Base-by-base conservation (phyloP, 2,888 invertebrate species). In the Rhingia campestris region DNA sequence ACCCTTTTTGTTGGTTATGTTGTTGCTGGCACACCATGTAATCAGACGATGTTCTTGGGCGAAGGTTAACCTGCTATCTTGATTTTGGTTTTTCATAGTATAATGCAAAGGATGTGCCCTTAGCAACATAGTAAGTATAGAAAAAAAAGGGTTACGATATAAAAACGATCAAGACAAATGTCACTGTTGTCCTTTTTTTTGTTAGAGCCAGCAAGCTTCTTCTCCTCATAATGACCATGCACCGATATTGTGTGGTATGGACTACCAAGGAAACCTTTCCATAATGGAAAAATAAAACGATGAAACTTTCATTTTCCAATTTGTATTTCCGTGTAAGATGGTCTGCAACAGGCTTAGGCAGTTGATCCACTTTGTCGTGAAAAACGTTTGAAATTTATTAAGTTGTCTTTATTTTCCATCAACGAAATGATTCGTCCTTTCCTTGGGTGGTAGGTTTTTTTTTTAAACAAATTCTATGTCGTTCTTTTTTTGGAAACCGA, bases 151-250 rank as follows among this genome's bases (percentile, higher is more conserved):
- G 58, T 58, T 45, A 61, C 43, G 59, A 72, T 67, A 72, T 61
- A 81, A 81, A 77, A 63, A 35, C 77, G 72, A 77, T 81, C 66
- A 54, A 66, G 59, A 61, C 70, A 66, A 81, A 77, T 81, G 61
- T 54, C 58, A 7, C 32, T 33, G 72, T 56, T 79, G 64, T 70
- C 63, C 72, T 51, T 64, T 64, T 30, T 69, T 69, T 30, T 30
- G 30, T 4, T 30, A 30, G 30, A 10, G 30, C n/a, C 63, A 37
- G 30, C 12, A 22, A 30, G 33, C n/a, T 33, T 37, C 7, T 47
- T 5, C 43, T 33, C 14, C 22, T 45, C 4, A 49, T 49, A 54
- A 41, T 41, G 14, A 66, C 41, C 56, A 74, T 12, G 41, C 35
- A 10, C 63, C 33, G 39, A 35, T 61, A 35, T 22, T 1, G 22